phyloP scores from a whole-genome alignment of 2,888 invertebrate species.

The Andricus quercusramuli region DNA sequence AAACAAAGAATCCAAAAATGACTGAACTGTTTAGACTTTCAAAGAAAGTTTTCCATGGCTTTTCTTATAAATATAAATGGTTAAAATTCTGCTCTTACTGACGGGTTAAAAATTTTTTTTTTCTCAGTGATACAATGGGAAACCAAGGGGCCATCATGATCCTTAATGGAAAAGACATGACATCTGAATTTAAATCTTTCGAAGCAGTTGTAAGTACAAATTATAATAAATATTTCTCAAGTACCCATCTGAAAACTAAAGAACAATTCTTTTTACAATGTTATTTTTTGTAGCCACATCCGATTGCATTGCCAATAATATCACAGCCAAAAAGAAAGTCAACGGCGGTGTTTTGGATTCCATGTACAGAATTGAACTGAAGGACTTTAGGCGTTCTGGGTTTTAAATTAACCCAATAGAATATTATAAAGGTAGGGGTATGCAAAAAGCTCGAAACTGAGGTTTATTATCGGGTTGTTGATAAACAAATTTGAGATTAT shows the following conservation, averaged over 20 bases:
- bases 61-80: too few species aligned
- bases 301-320: conserved; percentile 95
- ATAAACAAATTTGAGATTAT: too few species aligned
- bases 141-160: conserved; percentile 99
- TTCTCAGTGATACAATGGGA: conserved; percentile 96
- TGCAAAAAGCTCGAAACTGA: too few species aligned
- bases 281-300: conserved; percentile 90
- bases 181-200: conserved; percentile 94
- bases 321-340: conserved; percentile 76
- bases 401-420: conserved; percentile 50
- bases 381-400: conserved; percentile 61
- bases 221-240: too few species aligned
- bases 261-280: neutral
- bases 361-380: neutral
- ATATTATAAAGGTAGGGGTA: neutral
- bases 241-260: conserved; percentile 45
- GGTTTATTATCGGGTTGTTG: too few species aligned
- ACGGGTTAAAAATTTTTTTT: neutral
- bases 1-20: too few species aligned
- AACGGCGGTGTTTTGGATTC: conserved; percentile 46
- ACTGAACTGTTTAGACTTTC: too few species aligned
- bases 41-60: too few species aligned
- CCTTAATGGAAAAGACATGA: conserved; percentile 93
- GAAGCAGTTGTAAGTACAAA: conserved; percentile 92
- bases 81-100: neutral